Percentiles rank a stretch among this genome's conserved stretches.
Conservation (phyloP, 2,113 vertebrate genomes). For the Tachycineta bicolor region DNA sequence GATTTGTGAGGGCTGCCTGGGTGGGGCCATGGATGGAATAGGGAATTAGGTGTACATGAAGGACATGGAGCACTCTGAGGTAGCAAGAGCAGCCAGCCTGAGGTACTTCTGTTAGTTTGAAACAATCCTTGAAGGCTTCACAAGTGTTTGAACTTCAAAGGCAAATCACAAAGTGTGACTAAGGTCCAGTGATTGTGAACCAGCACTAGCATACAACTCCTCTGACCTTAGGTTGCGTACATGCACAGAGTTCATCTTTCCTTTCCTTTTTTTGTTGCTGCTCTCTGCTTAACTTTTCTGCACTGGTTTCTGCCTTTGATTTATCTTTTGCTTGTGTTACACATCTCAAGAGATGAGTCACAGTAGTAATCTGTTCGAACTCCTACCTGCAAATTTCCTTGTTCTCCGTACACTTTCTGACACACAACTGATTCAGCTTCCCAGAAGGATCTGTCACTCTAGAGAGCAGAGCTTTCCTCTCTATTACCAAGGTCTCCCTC, state of each 20-base stretch:
- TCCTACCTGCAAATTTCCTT: neutral
- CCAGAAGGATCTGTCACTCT: neutral
- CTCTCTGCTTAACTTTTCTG: neutral
- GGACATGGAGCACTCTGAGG: neutral
- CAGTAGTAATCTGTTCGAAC: neutral
- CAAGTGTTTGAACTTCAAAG: neutral
- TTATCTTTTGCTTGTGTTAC: neutral
- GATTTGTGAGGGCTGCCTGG: neutral
- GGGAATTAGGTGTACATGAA: neutral
- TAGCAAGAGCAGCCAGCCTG: neutral
- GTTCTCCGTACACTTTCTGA: neutral
- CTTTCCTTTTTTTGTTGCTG: neutral
- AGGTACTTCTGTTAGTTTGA: neutral
- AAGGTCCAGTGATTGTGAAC: neutral
- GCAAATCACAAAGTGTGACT: neutral
- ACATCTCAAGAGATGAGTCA: neutral
- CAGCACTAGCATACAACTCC: neutral
- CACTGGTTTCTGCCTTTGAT: neutral
- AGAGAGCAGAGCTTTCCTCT: neutral
- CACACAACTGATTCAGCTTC: neutral
- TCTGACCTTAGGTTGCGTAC: neutral
- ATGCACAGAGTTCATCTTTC: neutral
- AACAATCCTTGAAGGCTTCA: neutral
- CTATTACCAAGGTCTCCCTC: accelerated
- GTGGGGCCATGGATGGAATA: neutral